phyloP scores from a whole-genome alignment of 1,140 invertebrate species.

The Ceratosolen fusciceps region DNA sequence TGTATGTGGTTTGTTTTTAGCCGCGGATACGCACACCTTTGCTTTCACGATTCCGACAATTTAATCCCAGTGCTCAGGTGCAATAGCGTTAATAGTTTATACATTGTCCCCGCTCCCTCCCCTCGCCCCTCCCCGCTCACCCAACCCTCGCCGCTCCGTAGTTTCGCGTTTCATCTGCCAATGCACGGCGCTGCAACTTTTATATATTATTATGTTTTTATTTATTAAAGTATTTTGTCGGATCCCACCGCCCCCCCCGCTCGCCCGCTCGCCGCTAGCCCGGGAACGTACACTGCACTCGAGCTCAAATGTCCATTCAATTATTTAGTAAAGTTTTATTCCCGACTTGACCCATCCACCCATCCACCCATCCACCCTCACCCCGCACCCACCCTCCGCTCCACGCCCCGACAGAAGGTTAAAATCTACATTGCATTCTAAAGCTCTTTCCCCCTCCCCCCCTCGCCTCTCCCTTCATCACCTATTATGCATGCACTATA shows the following conservation, averaged over 20 bases:
- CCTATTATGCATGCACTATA: not conserved
- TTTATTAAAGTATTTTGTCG: slow-evolving; percentile 13
- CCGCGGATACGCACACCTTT: too few species aligned
- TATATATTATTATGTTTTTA: slow-evolving; percentile 20
- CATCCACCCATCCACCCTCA: too few species aligned
- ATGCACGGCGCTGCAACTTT: not conserved
- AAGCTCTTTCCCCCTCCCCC: too few species aligned
- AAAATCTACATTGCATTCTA: not conserved
- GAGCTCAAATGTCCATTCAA: not conserved
- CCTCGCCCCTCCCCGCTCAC: not conserved
- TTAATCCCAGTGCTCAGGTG: not conserved
- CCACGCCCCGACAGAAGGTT: not conserved
- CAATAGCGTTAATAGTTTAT: too few species aligned
- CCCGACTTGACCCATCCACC: too few species aligned
- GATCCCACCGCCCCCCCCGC: too few species aligned
- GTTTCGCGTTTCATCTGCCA: not conserved
- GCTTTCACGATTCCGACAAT: too few species aligned
- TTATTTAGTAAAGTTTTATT: slow-evolving; percentile 11
- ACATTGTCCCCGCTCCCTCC: too few species aligned
- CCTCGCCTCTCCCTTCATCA: too few species aligned
- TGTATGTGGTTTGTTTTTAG: too few species aligned
- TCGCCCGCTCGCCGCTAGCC: too few species aligned
- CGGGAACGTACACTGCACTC: not conserved
- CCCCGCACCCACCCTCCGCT: too few species aligned
- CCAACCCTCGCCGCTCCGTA: not conserved